Conservation (phyloP, 2,113 vertebrate genomes). For the Platichthys flesus region DNA sequence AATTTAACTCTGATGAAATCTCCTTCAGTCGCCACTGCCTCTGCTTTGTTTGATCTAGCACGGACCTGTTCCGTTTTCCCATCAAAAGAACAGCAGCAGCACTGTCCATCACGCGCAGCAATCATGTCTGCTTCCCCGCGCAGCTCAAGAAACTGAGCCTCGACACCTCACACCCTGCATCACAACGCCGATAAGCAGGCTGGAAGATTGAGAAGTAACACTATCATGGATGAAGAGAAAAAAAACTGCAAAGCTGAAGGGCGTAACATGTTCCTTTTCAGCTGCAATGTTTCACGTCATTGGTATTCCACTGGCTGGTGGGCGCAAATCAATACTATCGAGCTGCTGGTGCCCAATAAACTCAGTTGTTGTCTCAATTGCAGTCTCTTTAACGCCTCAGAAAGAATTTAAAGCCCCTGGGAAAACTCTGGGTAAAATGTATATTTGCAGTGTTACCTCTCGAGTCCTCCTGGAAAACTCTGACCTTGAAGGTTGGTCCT, state of each 20-base stretch:
- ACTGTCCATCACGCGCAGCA: background rate
- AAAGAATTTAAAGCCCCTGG: conserved; percentile 51
- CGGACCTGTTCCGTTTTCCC: background rate
- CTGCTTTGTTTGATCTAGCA: background rate
- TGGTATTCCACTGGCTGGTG: conserved; percentile 73
- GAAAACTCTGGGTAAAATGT: conserved; percentile 44
- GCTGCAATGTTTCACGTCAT: conserved; percentile 74
- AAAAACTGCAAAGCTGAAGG: conserved; percentile 39
- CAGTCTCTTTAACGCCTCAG: conserved; percentile 72
- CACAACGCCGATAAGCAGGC: conserved; percentile 20
- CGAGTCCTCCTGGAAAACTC: conserved; percentile 6
- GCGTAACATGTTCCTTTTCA: conserved; percentile 53
- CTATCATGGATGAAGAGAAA: background rate
- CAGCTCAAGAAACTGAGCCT: conserved; percentile 13
- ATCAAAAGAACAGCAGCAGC: conserved; percentile 18
- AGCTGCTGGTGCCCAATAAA: conserved; percentile 77
- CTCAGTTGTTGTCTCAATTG: conserved; percentile 83
- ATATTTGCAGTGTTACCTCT: conserved; percentile 9
- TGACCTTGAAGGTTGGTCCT: conserved; percentile 14
- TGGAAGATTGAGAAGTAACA: conserved; percentile 18
- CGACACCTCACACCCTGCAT: conserved; percentile 21
- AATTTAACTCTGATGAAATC: conserved; percentile 40
- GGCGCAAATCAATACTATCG: conserved; percentile 76
- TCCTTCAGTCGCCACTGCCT: conserved; percentile 6
- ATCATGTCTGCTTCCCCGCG: background rate